These are phyloP conservation scores for Pentalonia nigronervosa DNA, from an alignment of 1,140 invertebrate species.

Conservation along the genomic window DNA sequence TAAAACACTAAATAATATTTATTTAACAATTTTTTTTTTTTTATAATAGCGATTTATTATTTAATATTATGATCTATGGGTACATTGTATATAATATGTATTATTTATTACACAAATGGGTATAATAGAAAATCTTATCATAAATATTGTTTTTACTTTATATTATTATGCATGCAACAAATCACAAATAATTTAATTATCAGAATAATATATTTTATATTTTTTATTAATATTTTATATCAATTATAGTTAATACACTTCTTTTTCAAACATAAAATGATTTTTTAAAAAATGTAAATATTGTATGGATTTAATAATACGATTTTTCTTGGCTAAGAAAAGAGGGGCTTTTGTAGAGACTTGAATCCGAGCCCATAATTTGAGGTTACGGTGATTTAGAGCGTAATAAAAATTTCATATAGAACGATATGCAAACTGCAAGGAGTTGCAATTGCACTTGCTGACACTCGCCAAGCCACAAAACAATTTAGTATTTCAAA, in stretches of 20 bases:
- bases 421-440: not conserved
- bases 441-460: not conserved
- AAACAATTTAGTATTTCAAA: not conserved
- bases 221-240: too few species aligned
- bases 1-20: too few species aligned
- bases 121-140: not conserved
- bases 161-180: not conserved
- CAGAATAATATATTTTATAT: not conserved
- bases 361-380: not conserved
- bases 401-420: not conserved
- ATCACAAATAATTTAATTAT: not conserved
- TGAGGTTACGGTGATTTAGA: not conserved
- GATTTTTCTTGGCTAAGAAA: not conserved
- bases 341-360: not conserved
- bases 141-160: not conserved
- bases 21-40: too few species aligned
- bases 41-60: too few species aligned
- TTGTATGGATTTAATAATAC: not conserved
- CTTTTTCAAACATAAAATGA: not conserved
- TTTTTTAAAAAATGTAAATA: not conserved
- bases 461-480: not conserved
- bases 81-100: too few species aligned
- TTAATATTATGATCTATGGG: too few species aligned
- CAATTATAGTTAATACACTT: not conserved
- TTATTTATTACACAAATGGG: not conserved